These are phyloP conservation scores for Heterocephalus glaber DNA, from an alignment of 2,113 vertebrate genomes.

Conservation along the genomic window DNA sequence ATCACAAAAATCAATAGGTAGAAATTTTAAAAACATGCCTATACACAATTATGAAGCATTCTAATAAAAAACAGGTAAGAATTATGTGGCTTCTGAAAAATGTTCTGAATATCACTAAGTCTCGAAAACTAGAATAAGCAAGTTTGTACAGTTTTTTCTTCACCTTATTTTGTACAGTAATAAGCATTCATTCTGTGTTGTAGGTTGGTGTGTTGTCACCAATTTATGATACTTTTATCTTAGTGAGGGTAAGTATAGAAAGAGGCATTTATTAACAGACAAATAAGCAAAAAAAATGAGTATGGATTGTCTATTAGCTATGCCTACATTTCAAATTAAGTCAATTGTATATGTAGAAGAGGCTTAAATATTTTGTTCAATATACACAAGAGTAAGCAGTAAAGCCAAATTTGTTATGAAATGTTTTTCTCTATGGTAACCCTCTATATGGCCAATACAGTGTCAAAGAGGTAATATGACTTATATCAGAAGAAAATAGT, in stretches of 20 bases:
- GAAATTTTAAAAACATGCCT: not conserved
- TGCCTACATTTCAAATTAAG: slow-evolving; percentile 38
- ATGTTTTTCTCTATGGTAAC: not conserved
- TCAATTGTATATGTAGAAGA: slow-evolving; percentile 12
- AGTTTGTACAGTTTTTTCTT: slow-evolving; percentile 76
- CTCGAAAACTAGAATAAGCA: slow-evolving; percentile 67
- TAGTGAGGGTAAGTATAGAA: slow-evolving; percentile 70
- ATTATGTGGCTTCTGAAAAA: slow-evolving; percentile 52
- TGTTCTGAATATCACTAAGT: slow-evolving; percentile 59
- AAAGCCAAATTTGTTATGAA: slow-evolving; percentile 7
- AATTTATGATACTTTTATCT: slow-evolving; percentile 65
- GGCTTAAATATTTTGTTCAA: not conserved
- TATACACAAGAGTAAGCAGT: not conserved
- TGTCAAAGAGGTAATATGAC: not conserved
- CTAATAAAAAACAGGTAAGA: slow-evolving; percentile 12
- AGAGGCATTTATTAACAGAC: slow-evolving; percentile 71
- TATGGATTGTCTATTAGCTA: not conserved
- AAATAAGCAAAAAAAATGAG: slow-evolving; percentile 16
- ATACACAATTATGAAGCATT: not conserved
- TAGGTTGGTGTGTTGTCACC: slow-evolving; percentile 76
- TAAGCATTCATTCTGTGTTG: slow-evolving; percentile 74
- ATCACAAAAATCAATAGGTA: slow-evolving; percentile 25
- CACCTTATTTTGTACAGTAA: slow-evolving; percentile 63
- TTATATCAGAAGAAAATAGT: slow-evolving; percentile 33
- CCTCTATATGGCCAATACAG: not conserved